These are phyloP conservation scores for Erebia palarica DNA, from an alignment of 2,888 invertebrate genomes.

Conservation along the genomic window DNA sequence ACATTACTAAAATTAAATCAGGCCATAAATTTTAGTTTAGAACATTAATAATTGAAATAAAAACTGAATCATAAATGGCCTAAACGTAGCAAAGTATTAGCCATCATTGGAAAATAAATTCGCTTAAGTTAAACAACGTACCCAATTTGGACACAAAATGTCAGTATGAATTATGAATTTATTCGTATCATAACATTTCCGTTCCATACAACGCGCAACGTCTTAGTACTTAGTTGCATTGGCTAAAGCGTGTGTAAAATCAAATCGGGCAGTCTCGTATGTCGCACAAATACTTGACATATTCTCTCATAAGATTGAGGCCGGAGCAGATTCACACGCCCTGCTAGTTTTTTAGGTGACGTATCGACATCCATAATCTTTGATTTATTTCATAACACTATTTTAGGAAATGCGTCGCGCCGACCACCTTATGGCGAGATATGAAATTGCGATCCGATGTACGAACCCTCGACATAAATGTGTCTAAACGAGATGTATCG, in stretches of 20 bases:
- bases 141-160: conserved; percentile 38
- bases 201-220: conserved; percentile 25
- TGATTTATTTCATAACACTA: conserved; percentile 80
- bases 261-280: conserved; percentile 51
- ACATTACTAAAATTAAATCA: conserved; percentile 30
- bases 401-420: conserved; percentile 78
- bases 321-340: conserved; percentile 76
- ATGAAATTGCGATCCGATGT: conserved; percentile 71
- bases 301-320: conserved; percentile 71
- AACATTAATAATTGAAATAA: conserved; percentile 25
- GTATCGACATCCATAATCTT: conserved; percentile 69
- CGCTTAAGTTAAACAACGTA: conserved; percentile 25
- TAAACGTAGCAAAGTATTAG: conserved; percentile 17
- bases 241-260: conserved; percentile 52
- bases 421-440: conserved; percentile 70
- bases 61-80: conserved; percentile 23
- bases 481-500: conserved; percentile 45
- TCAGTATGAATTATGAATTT: conserved; percentile 40
- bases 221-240: conserved; percentile 9
- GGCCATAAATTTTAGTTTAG: conserved; percentile 21
- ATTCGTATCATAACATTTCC: conserved; percentile 42
- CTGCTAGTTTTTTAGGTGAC: conserved; percentile 62
- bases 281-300: conserved; percentile 61
- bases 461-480: conserved; percentile 62
- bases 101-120: conserved; percentile 36